phyloP scores from a whole-genome alignment of 2,113 vertebrate species.

The Chascanopsetta lugubris region DNA sequence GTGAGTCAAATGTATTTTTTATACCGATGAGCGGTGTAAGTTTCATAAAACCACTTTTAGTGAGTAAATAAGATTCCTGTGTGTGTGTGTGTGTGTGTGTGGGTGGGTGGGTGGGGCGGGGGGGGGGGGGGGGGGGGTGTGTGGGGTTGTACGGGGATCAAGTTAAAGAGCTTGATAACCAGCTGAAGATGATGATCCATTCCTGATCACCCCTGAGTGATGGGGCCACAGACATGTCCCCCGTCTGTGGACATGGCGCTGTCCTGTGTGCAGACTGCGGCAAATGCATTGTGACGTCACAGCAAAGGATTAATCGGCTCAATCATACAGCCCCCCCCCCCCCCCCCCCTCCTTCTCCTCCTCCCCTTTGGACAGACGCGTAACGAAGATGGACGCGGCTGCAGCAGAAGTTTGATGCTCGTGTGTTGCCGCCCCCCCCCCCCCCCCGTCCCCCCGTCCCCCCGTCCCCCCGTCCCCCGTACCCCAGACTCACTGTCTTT shows the following conservation, averaged over 20 bases:
- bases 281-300: not conserved
- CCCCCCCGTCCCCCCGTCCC: not conserved
- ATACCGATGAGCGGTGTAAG: too few relatives aligned
- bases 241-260: not conserved
- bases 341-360: not conserved
- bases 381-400: not conserved
- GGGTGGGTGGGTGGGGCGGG: not conserved
- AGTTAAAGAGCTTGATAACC: conserved; percentile 31
- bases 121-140: not conserved
- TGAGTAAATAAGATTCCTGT: too few relatives aligned
- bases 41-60: too few relatives aligned
- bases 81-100: too few relatives aligned
- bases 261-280: conserved; percentile 36
- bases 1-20: too few relatives aligned
- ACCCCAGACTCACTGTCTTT: not conserved
- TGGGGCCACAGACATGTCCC: not conserved
- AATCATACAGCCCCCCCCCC: not conserved
- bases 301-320: conserved; percentile 21
- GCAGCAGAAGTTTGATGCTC: too few relatives aligned
- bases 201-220: conserved; percentile 6
- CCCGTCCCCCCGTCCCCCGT: too few relatives aligned
- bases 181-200: conserved; percentile 19
- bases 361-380: too few relatives aligned
- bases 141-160: not conserved
- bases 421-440: too few relatives aligned